Percentiles rank a stretch among this genome's conserved stretches.
Evolutionary conservation across 2,797 vertebrate species (phyloP).

Genomic region (Bradypodion pumilum): DNA sequence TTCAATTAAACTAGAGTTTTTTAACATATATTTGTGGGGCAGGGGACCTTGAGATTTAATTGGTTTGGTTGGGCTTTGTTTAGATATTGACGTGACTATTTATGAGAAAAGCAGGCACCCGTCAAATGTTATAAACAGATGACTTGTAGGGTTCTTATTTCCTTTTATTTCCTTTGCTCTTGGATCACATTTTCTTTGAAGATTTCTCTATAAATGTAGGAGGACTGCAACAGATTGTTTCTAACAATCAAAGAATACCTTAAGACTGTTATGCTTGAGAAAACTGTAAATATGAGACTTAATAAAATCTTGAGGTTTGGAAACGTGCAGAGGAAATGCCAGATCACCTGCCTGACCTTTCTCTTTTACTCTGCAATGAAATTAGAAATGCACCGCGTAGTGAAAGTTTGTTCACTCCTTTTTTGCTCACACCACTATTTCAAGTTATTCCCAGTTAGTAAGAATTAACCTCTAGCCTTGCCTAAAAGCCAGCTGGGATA

Average conservation of each 20-base stretch:
- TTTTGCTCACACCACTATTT: neutral
- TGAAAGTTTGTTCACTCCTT: accelerated
- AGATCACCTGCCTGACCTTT: conserved; percentile 15
- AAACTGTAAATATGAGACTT: neutral
- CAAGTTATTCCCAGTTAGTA: neutral
- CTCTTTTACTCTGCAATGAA: neutral
- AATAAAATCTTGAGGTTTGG: conserved; percentile 1
- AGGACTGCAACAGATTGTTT: neutral
- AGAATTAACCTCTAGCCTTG: conserved; percentile 32
- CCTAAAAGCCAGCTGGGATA: neutral
- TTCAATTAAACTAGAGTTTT: neutral
- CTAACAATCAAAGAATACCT: neutral
- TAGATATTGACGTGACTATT: neutral
- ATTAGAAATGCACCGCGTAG: neutral
- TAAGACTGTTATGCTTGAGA: neutral
- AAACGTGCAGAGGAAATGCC: conserved; percentile 22
- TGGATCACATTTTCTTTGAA: neutral
- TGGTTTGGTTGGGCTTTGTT: neutral
- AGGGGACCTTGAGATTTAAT: neutral
- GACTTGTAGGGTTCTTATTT: neutral
- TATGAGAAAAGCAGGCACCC: neutral
- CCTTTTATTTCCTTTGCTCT: neutral
- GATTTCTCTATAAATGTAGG: neutral
- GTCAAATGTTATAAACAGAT: conserved; percentile 1
- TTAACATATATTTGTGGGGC: no score